These are phyloP conservation scores for Anadara kagoshimensis DNA, from an alignment of 1,140 invertebrate genomes.

Conservation along the genomic window DNA sequence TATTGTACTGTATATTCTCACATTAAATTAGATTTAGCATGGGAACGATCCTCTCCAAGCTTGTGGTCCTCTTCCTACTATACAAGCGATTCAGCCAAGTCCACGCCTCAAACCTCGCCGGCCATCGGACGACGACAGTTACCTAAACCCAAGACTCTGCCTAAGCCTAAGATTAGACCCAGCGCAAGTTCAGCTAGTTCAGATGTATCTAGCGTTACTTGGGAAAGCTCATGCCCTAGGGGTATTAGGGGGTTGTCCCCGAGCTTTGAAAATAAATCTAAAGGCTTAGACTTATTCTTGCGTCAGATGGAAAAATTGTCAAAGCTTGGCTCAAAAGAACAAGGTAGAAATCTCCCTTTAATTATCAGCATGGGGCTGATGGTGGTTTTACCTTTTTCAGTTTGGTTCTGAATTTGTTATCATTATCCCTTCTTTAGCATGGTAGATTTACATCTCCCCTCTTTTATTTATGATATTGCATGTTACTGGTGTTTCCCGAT, in stretches of 20 bases:
- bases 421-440: neutral
- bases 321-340: conserved; percentile 56
- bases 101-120: conserved; percentile 38
- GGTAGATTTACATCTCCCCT: neutral
- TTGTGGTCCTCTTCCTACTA: conserved; percentile 42
- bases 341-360: conserved; percentile 52
- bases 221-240: conserved; percentile 16
- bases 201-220: conserved; percentile 4
- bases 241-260: conserved; percentile 19
- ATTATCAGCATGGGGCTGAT: neutral
- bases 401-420: neutral
- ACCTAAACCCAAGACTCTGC: conserved; percentile 34
- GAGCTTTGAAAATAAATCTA: conserved; percentile 42
- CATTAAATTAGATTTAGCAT: conserved; percentile 38
- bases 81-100: conserved; percentile 38
- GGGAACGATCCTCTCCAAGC: conserved; percentile 42
- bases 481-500: no score
- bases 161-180: conserved; percentile 31
- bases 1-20: conserved; percentile 4
- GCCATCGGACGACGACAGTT: conserved; percentile 34
- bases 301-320: conserved; percentile 62
- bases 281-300: conserved; percentile 63
- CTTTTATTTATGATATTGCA: neutral
- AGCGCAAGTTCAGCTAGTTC: conserved; percentile 14
- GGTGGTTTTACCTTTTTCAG: neutral